Conservation (phyloP, 1,140 invertebrate species). For the Cherax destructor region DNA sequence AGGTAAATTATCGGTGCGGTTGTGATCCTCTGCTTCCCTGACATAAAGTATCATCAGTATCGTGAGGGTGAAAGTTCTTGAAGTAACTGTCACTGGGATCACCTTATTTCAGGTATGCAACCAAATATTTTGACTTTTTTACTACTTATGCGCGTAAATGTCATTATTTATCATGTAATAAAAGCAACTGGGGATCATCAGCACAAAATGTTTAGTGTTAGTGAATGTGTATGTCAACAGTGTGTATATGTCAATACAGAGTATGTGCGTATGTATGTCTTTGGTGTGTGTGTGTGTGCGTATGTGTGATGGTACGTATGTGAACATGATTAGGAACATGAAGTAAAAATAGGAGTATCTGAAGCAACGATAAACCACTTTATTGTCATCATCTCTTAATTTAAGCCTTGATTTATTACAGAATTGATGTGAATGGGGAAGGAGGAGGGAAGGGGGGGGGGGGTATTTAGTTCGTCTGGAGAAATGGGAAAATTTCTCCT, state of each 20-base stretch:
- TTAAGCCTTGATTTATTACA: too few species aligned
- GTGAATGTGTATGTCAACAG: too few species aligned
- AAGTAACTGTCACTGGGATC: not conserved
- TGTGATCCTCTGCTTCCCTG: too few species aligned
- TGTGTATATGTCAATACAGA: too few species aligned
- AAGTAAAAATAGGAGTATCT: not conserved
- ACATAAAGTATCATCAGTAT: too few species aligned
- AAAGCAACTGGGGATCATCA: not conserved
- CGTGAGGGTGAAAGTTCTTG: too few species aligned
- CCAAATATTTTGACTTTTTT: not conserved
- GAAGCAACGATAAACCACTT: not conserved
- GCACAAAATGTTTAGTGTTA: not conserved
- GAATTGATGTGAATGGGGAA: too few species aligned
- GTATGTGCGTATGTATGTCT: not conserved
- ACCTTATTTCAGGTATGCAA: not conserved
- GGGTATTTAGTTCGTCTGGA: too few species aligned
- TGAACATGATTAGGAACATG: not conserved
- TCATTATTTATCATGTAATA: not conserved
- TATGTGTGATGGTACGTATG: slow-evolving; percentile 17
- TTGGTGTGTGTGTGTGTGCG: slow-evolving; percentile 15
- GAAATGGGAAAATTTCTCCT: too few species aligned
- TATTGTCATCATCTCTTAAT: not conserved
- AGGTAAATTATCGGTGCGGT: too few species aligned
- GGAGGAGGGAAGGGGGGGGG: too few species aligned
- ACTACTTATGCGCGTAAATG: not conserved